Evolutionary conservation across 2,113 vertebrate genomes (phyloP), one percentile per base, ranked within the genome.

Genomic region (Oreochromis spilurus): DNA sequence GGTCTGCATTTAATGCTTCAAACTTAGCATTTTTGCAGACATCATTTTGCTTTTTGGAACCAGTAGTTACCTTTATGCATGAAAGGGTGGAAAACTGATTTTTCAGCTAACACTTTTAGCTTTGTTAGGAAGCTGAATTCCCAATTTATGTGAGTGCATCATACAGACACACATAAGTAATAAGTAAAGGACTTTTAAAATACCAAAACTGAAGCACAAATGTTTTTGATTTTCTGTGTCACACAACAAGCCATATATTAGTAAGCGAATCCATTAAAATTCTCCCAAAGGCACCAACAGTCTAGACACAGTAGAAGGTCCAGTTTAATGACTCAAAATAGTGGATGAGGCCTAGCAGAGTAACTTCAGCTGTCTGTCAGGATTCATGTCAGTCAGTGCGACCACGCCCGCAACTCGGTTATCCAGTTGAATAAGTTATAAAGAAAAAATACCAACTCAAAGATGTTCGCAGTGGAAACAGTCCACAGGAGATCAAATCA

Each of bases 371-470:
- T 48, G 67, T 43, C 40, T 29, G 40, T 75, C 40, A 48, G 40
- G 40, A 75, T 29, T 48, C 24, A 45, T 48, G 70, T 48, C 40
- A 75, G 24, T 48, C 43, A 75, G 43, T 5, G 9, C 1, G 0
- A 17, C 40, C 1, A 48, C 0, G 5, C 5, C 0, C 21, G 5
- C 40, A 48, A 48, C 67, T 29, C 21, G 7, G 4, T 19, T 16
- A 75, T 72, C 40, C 9, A 11, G 40, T 26, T 48, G 24, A 14
- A 48, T 29, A 48, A 48, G 14, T 48, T 48, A 45, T 72, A 45
- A 26, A 72, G 45, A 72, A 72, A 48, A 70, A 4, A 43, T 4
- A 43, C 43, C 43, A 11, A 13, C 65, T 70, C 65, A 70, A 43
- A 70, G 65, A 43, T 2, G 4, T 67, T 67, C 0, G 7, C 34